These are phyloP conservation scores for Mionectes macconnelli DNA, from an alignment of 2,113 vertebrate genomes.

Conservation along the genomic window DNA sequence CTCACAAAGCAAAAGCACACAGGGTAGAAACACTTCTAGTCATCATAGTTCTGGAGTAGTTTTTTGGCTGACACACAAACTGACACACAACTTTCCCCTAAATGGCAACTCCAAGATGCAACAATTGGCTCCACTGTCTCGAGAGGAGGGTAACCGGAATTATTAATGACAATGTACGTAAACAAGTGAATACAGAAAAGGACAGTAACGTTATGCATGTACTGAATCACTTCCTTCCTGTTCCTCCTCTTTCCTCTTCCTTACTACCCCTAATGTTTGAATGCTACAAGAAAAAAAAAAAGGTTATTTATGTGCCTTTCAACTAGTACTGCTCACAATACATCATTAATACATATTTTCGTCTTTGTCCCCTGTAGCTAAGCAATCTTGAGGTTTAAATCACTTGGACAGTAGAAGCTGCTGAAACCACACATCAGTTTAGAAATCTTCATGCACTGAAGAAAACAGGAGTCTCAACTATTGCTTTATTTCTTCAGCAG, in stretches of 20 bases:
- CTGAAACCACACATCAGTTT: background rate
- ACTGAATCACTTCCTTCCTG: conserved; percentile 53
- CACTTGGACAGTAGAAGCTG: background rate
- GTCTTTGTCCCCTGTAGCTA: background rate
- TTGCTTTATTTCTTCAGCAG: background rate
- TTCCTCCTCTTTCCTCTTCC: conserved; percentile 48
- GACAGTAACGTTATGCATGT: background rate
- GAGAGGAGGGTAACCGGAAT: background rate
- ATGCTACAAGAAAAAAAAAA: background rate
- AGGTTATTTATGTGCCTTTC: background rate
- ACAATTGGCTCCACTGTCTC: background rate
- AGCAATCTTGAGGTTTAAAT: background rate
- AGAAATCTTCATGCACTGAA: background rate
- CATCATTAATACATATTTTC: background rate
- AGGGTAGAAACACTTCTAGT: background rate
- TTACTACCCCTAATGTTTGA: background rate
- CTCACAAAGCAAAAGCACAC: background rate
- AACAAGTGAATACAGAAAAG: background rate
- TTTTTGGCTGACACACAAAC: conserved; percentile 8
- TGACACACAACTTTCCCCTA: background rate
- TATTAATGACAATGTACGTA: background rate
- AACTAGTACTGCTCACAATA: background rate
- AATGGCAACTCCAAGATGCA: background rate
- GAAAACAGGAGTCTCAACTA: background rate
- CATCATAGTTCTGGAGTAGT: background rate